Evolutionary conservation across 2,113 vertebrate genomes (phyloP).

Genomic region (Ctenodactylus gundi): DNA sequence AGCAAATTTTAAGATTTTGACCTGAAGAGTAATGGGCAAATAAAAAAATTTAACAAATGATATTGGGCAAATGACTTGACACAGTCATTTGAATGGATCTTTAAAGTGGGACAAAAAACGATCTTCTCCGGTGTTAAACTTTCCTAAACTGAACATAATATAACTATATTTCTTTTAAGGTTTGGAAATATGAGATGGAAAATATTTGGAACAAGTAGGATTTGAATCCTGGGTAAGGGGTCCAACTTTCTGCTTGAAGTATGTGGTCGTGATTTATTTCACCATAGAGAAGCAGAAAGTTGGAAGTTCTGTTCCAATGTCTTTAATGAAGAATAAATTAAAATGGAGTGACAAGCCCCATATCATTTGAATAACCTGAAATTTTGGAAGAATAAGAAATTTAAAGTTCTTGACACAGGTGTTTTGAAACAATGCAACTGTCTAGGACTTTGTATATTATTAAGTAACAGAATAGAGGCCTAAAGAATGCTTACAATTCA

Average conservation of each 20-base stretch:
- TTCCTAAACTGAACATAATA: not conserved
- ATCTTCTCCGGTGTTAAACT: not conserved
- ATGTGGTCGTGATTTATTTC: not conserved
- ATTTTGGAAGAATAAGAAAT: conserved; percentile 7
- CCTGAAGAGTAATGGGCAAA: not conserved
- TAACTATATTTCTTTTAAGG: not conserved
- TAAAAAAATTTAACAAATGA: not conserved
- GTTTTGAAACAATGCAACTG: not conserved
- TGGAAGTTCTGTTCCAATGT: not conserved
- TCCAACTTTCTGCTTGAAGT: not conserved
- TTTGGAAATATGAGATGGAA: not conserved
- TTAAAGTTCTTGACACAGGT: not conserved
- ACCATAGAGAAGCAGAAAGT: not conserved
- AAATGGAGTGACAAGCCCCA: not conserved
- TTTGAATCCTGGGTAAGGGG: not conserved
- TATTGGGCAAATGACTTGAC: not conserved
- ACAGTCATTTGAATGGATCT: not conserved
- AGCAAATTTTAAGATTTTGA: not conserved
- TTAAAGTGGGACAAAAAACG: not conserved
- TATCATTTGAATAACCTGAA: not conserved
- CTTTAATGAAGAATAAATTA: not conserved
- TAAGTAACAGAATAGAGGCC: not conserved
- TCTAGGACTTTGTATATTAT: not conserved
- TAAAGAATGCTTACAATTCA: not conserved
- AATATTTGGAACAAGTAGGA: not conserved